Base-by-base conservation (phyloP, 2,888 invertebrate genomes). In the Acanthosepion esculentum region DNA sequence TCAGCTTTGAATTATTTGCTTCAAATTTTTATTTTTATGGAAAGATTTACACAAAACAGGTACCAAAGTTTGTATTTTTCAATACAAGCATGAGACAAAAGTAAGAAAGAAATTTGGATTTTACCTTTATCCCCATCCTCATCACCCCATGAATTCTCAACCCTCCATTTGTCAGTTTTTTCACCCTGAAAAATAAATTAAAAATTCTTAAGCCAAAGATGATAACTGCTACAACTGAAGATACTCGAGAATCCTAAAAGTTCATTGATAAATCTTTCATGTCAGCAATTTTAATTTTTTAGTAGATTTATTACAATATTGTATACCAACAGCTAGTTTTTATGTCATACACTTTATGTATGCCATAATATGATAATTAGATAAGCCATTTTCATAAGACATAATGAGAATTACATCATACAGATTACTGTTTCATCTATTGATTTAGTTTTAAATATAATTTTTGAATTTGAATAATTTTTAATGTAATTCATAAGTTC, bases 131-230 rank as follows among this genome's bases (percentile, higher is more conserved):
- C 98, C 48, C 98, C 99, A 94, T 98, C 98, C 96, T 99, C 99
- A 96, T 99, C 99, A 91, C 99, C 99, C 98, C 99, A 99, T 0
- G 99, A 99, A 97, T 99, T 99, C 97, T 99, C 99, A 4, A 99
- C 99, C 91, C 99, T 98, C 97, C 99, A 98, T 97, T 98, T 99
- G 5, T 98, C 98, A 0, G 98, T 98, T 94, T 98, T 98, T 4
- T 98, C 98, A 94, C 98, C 98, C 98, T 98, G 96, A 55, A 95
- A 92, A n/a, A n/a, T n/a, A 78, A 48, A 23, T 92, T 6, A 29
- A 50, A 92, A 78, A 78, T 29, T n/a, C n/a, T 15, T 12, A 78
- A n/a, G n/a, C 2, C 33, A 78, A n/a, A 78, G 29, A 78, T 78
- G 78, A 0, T n/a, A 12, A 78, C 10, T 78, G n/a, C 26, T 8